Base-by-base conservation (phyloP, 2,888 invertebrate species). In the Auanema sp. region DNA sequence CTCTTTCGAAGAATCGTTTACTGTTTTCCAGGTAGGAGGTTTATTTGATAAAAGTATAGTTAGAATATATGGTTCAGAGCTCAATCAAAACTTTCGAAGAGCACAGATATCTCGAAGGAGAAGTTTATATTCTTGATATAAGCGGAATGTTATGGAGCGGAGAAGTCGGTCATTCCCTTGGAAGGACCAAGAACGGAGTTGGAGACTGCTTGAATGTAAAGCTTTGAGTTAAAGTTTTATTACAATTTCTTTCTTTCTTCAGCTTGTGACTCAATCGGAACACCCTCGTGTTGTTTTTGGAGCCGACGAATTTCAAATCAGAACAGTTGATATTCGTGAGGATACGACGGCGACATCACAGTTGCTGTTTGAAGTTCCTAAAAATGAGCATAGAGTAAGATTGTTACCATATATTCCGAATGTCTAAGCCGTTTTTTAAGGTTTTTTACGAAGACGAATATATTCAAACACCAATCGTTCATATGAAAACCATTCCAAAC, bases 251-350 rank as follows among this genome's bases (percentile, higher is more conserved):
- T 0, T 47, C 10, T 12, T 24, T 5, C 52, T 66, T 8, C 24
- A 67, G 69, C 25, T 8, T 2, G 44, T 69, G 1, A 40, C 62
- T 1, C 52, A 60, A 44, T 52, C 64, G 1, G 66, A 64, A 47
- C 69, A 69, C 41, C 69, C 69, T 5, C 58, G 65, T 47, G 54
- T 69, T 12, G 49, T 69, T 8, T 25, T 47, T 5, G 57, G 57
- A 5, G 68, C 63, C 6, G 54, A 40, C 18, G 56, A 41, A 5
- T 33, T 49, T 1, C 21, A 52, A 16, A 50, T 60, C 16, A 53
- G 43, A 11, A 23, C 54, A 2, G 23, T 68, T 0, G 68, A 68
- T 58, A 16, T 58, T 14, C 58, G 68, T 23, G 42, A 14, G 21
- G 61, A 64, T 18, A 55, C 4, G n/a, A 40, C 16, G 3, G 3